phyloP scores from a whole-genome alignment of 2,888 invertebrate genomes.

The Bibio marci region DNA sequence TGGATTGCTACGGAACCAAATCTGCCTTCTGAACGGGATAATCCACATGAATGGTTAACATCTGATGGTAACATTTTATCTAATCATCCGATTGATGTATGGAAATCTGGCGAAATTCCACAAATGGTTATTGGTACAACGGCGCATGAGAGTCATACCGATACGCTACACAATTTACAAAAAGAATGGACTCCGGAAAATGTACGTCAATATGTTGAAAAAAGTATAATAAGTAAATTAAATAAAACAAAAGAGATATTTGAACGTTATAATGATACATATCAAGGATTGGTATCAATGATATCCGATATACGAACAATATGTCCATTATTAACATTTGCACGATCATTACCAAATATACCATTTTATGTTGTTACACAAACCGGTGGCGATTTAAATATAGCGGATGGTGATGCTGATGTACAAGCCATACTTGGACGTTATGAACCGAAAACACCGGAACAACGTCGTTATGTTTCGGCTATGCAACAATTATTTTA shows the following conservation, averaged over 20 bases:
- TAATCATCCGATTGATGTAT: slow-evolving; percentile 45
- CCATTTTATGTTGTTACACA: slow-evolving; percentile 62
- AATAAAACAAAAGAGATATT: slow-evolving; percentile 44
- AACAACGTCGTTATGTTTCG: slow-evolving; percentile 55
- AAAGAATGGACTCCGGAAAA: slow-evolving; percentile 47
- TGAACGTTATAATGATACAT: slow-evolving; percentile 47
- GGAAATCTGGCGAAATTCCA: slow-evolving; percentile 32
- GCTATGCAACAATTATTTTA: slow-evolving; percentile 72
- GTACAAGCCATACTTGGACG: slow-evolving; percentile 62
- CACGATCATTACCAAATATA: slow-evolving; percentile 41
- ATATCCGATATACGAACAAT: slow-evolving; percentile 63
- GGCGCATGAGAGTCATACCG: slow-evolving; percentile 52
- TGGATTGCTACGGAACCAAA: slow-evolving; percentile 47
- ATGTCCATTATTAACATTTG: slow-evolving; percentile 57
- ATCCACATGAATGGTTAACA: slow-evolving; percentile 58
- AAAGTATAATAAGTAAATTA: slow-evolving; percentile 37
- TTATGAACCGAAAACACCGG: slow-evolving; percentile 51
- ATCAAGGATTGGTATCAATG: slow-evolving; percentile 49
- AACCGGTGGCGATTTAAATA: slow-evolving; percentile 32
- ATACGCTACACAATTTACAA: slow-evolving; percentile 39
- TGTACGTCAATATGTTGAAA: slow-evolving; percentile 42
- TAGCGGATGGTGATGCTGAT: slow-evolving; percentile 45
- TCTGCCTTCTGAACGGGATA: slow-evolving; percentile 34
- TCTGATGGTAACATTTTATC: slow-evolving; percentile 53
- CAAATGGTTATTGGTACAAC: slow-evolving; percentile 54